phyloP scores from a whole-genome alignment of 2,113 vertebrate genomes.

The Rhinoderma darwinii region DNA sequence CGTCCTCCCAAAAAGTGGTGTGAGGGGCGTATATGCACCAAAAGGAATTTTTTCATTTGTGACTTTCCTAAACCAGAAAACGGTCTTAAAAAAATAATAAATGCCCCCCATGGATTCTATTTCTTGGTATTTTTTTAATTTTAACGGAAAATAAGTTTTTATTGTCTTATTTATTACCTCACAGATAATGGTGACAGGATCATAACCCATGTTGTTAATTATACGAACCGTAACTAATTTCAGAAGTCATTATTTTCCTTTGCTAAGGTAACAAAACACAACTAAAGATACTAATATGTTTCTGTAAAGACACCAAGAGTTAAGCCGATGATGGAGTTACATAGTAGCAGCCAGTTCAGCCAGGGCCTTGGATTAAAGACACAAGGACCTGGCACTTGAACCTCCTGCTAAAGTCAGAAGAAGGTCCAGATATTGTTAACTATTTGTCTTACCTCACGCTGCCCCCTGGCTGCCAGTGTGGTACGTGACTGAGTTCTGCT shows the following conservation, averaged over 20 bases:
- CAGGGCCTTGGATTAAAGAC: slow-evolving; percentile 55
- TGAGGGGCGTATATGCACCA: too few species aligned
- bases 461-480: slow-evolving; percentile 43
- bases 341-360: slow-evolving; percentile 50
- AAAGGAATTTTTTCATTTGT: too few species aligned
- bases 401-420: slow-evolving; percentile 47
- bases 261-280: neutral
- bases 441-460: neutral
- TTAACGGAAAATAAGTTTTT: too few species aligned
- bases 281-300: neutral
- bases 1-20: too few species aligned
- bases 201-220: too few species aligned
- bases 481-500: slow-evolving; percentile 81
- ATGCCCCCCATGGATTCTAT: too few species aligned
- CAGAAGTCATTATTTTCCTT: too few species aligned
- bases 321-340: slow-evolving; percentile 17
- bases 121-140: too few species aligned
- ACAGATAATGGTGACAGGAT: too few species aligned
- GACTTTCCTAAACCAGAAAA: too few species aligned
- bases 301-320: neutral
- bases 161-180: too few species aligned
- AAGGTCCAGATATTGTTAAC: neutral
- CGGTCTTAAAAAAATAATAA: too few species aligned
- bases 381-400: slow-evolving; percentile 59
- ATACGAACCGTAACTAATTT: neutral